Evolutionary conservation across 2,113 vertebrate genomes (phyloP).

Genomic region (Rafetus swinhoei): DNA sequence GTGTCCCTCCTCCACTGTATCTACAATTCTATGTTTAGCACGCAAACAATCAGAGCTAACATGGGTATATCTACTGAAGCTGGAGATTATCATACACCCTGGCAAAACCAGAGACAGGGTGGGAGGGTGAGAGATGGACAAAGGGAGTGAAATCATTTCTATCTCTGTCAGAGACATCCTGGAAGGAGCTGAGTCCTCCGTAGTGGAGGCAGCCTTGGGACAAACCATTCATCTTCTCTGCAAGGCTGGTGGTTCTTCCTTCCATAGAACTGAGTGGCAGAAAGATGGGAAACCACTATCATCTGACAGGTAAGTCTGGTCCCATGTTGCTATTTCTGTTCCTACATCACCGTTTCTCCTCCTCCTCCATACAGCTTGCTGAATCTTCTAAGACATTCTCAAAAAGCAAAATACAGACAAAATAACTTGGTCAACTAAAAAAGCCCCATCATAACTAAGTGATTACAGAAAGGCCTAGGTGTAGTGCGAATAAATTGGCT

Average conservation of each 20-base stretch:
- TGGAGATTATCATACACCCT: not conserved
- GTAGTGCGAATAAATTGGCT: not conserved
- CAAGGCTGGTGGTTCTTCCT: slow-evolving; percentile 73
- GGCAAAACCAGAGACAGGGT: not conserved
- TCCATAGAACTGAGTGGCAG: slow-evolving; percentile 85
- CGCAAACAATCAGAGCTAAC: not conserved
- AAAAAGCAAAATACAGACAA: not conserved
- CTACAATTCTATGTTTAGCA: not conserved
- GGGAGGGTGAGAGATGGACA: not conserved
- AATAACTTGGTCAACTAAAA: not conserved
- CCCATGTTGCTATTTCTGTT: not conserved
- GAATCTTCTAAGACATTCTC: too few species aligned
- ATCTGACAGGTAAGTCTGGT: slow-evolving; percentile 81
- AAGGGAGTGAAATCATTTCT: not conserved
- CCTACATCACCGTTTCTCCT: not conserved
- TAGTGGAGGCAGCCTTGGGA: slow-evolving; percentile 83
- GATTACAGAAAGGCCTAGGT: not conserved
- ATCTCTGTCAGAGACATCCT: slow-evolving; percentile 78
- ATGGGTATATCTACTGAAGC: not conserved
- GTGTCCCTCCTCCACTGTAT: not conserved
- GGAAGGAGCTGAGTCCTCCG: slow-evolving; percentile 80
- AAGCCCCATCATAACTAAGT: not conserved
- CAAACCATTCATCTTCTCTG: slow-evolving; percentile 89
- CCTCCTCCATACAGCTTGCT: not conserved
- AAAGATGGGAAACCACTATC: slow-evolving; percentile 82